phyloP scores from a whole-genome alignment of 2,797 vertebrate genomes.

The Coregonus sp. region DNA sequence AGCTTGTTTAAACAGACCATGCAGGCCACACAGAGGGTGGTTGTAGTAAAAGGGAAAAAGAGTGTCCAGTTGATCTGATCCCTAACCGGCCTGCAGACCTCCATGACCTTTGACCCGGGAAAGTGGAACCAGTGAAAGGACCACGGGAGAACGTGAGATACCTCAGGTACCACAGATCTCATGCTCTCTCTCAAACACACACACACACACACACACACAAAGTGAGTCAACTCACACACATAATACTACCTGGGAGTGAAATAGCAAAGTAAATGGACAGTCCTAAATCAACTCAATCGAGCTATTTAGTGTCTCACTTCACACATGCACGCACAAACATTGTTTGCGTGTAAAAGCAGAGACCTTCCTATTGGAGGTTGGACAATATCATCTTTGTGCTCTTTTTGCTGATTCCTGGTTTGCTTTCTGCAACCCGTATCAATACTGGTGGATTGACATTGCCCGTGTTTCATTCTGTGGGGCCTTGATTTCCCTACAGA shows the following conservation, averaged over 20 bases:
- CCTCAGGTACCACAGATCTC: conserved; percentile 30
- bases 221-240: background rate
- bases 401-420: background rate
- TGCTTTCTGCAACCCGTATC: background rate
- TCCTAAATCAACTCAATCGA: background rate
- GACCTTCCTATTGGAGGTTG: no score
- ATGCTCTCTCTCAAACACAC: background rate
- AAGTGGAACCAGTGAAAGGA: conserved; percentile 63
- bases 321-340: background rate
- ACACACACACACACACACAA: background rate
- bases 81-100: conserved; percentile 56
- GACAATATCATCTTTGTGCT: background rate
- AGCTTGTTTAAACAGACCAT: conserved; percentile 65
- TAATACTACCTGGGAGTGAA: background rate
- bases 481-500: background rate
- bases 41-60: conserved; percentile 36
- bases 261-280: background rate
- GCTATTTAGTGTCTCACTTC: background rate
- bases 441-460: background rate
- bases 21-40: conserved; percentile 68
- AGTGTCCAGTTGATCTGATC: conserved; percentile 56
- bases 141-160: conserved; percentile 65
- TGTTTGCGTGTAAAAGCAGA: background rate
- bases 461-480: background rate
- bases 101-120: conserved; percentile 67